Conservation (phyloP, 2,888 invertebrate genomes). For the Hanleya hanleyi region DNA sequence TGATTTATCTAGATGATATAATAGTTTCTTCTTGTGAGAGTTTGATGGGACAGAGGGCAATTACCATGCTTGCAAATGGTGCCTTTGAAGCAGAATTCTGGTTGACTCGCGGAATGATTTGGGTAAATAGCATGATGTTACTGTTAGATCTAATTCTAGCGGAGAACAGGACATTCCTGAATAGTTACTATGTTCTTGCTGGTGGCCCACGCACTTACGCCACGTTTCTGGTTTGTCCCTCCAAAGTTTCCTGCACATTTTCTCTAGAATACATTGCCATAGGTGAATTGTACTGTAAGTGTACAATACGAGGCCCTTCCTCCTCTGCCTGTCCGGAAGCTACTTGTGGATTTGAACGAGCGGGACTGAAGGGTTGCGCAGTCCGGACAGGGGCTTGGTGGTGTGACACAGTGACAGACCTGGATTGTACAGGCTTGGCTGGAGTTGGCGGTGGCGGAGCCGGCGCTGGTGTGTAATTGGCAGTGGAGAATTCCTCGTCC, state of each 20-base stretch:
- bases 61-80: no score
- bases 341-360: neutral
- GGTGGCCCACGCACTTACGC: neutral
- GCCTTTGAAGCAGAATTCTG: no score
- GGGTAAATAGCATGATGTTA: no score
- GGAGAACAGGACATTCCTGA: no score
- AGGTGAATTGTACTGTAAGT: slow-evolving; percentile 73
- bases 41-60: no score
- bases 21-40: no score
- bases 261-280: slow-evolving; percentile 69
- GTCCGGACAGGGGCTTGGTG: slow-evolving; percentile 5
- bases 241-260: slow-evolving; percentile 65
- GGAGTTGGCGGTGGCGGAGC: neutral
- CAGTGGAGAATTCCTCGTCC: neutral
- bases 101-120: no score
- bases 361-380: slow-evolving; percentile 4
- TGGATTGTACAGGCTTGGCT: slow-evolving; percentile 1
- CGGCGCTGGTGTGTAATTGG: neutral
- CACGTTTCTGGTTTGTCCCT: slow-evolving; percentile 56
- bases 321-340: neutral
- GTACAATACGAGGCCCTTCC: slow-evolving; percentile 60
- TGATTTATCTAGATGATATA: no score
- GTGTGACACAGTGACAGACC: neutral
- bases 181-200: no score
- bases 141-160: no score